These are phyloP conservation scores for Drosophila ohnishii DNA, from an alignment of 1,140 invertebrate species.

Conservation along the genomic window DNA sequence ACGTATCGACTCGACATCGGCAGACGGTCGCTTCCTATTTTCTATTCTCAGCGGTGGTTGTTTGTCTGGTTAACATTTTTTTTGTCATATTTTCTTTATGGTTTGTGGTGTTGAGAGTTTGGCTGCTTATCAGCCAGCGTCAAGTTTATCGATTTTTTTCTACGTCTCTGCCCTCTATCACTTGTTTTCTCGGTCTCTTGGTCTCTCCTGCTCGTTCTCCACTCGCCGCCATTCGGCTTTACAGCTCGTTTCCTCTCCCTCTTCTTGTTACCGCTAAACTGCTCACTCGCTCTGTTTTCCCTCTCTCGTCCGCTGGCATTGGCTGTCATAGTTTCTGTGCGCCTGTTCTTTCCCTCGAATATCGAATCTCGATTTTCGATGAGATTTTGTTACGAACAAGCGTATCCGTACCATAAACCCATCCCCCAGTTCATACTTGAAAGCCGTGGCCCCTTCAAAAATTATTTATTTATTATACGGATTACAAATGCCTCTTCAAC, in stretches of 20 bases:
- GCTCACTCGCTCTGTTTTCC: conserved; percentile 1
- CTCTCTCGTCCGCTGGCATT: conserved; percentile 4
- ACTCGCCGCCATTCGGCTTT: conserved; percentile 5
- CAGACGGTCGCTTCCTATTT: conserved; percentile 38
- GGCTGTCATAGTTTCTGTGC: conserved; percentile 59
- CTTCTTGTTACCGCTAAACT: background rate
- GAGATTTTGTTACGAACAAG: conserved; percentile 76
- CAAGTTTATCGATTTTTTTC: conserved; percentile 68
- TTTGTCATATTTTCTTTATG: conserved; percentile 4
- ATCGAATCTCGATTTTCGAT: conserved; percentile 83
- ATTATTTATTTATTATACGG: conserved; percentile 79
- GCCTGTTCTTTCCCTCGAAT: conserved; percentile 83
- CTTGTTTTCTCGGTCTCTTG: conserved; percentile 16
- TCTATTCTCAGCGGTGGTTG: conserved; percentile 43
- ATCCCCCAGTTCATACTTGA: conserved; percentile 18
- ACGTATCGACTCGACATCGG: conserved; percentile 26
- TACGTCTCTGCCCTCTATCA: conserved; percentile 13
- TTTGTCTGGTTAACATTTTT: conserved; percentile 36
- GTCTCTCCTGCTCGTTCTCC: conserved; percentile 7
- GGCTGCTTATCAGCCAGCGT: conserved; percentile 40
- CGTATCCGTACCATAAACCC: conserved; percentile 29
- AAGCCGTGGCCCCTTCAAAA: conserved; percentile 40
- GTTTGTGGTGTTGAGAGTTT: conserved; percentile 16
- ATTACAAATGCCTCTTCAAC: conserved; percentile 64
- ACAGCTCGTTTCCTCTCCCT: conserved; percentile 13